Base-by-base conservation (phyloP, 2,797 vertebrate species). In the Aratinga solstitialis region DNA sequence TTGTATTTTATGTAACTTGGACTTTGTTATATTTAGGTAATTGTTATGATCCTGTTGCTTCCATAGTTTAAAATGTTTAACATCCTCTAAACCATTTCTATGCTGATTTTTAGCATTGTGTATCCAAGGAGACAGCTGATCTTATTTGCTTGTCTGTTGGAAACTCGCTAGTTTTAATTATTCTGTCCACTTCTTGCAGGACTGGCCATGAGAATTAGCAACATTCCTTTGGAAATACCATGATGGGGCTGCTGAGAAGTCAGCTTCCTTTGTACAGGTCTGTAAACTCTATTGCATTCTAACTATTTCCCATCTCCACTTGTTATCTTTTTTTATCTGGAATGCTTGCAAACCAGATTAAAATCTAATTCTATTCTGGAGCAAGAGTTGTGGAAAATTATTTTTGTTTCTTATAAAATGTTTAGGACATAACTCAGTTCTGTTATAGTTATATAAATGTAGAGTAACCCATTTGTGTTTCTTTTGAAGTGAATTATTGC, bases 71-170 rank as follows among this genome's bases (percentile, higher is more conserved):
- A 90, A 84, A 76, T 36, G 54, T 91, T 92, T 85, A 89, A 69
- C 47, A 81, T 80, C 72, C 43, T 95, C 72, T 90, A 84, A 80
- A 89, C 13, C 48, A 84, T 42, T 93, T 93, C 84, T 81, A 8
- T 50, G n/a, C 43, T 86, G 85, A 83, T 62, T 92, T 84, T 78
- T 76, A 92, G 54, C 75, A 56, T 80, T 90, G 54, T 0, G 13
- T 85, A 80, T 88, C 85, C 86, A 94, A 80, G 65, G 78, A 93
- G 62, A 87, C 58, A 90, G 73, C n/a, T 85, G 63, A 66, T 95
- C 36, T 75, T 94, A 74, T 11, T 82, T 87, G 47, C 17, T 58
- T 93, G 90, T 89, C 68, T 40, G 85, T 90, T 93, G 22, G 38
- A 89, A 94, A 72, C 17, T 38, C 56, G 38, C 14, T 87, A 34